A percentile compares a stretch with the other conserved stretches of the same genome.
Evolutionary conservation across 1,140 invertebrate genomes (phyloP).

Genomic region (Zelostemma sp.): DNA sequence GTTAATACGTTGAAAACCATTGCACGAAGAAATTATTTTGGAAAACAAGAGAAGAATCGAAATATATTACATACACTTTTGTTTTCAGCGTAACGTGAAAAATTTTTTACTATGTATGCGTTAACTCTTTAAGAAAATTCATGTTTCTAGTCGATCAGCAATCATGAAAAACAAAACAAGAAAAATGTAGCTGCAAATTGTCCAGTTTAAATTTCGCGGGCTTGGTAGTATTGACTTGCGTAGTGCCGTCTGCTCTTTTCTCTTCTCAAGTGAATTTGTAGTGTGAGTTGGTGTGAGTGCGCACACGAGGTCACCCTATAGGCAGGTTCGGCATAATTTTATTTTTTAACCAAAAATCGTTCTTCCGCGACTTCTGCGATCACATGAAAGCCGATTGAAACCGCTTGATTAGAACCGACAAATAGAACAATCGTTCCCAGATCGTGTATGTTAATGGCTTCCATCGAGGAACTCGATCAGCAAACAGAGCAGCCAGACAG

Average conservation of each 20-base stretch:
- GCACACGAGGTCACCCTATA: slow-evolving; percentile 1
- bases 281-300: not conserved
- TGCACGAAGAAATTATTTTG: no score
- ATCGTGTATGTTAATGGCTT: slow-evolving; percentile 57
- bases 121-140: no score
- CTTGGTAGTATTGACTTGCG: no score
- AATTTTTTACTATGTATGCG: no score
- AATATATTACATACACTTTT: no score
- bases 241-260: not conserved
- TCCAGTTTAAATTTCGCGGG: no score
- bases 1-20: no score
- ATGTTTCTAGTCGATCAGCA: no score
- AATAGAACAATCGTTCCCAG: not conserved
- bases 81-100: no score
- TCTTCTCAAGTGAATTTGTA: no score
- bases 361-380: not conserved
- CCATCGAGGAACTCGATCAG: slow-evolving; percentile 52
- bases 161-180: no score
- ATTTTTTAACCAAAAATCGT: not conserved
- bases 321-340: slow-evolving; percentile 1
- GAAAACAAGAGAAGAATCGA: no score
- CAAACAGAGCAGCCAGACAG: slow-evolving; percentile 52
- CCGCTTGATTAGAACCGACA: slow-evolving; percentile 4
- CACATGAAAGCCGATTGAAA: slow-evolving; percentile 6
- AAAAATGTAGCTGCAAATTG: not conserved